These are phyloP conservation scores for Argya squamiceps DNA, from an alignment of 2,797 vertebrate genomes.

Conservation along the genomic window DNA sequence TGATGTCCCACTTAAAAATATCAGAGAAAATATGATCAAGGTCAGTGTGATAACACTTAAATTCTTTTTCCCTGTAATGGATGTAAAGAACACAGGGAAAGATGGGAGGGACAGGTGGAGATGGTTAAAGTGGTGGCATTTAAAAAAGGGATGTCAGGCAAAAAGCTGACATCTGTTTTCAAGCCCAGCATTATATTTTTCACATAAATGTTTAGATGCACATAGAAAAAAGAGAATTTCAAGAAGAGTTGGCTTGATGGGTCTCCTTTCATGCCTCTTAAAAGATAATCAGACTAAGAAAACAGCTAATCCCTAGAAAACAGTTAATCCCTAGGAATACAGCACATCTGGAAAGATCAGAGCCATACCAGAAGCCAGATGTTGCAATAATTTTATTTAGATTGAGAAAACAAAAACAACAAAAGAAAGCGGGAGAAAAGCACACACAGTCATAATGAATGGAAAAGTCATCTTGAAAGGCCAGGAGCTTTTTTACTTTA, in stretches of 20 bases:
- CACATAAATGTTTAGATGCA: background rate
- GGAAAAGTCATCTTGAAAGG: background rate
- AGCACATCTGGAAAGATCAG: background rate
- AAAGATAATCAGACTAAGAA: background rate
- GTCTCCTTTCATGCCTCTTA: background rate
- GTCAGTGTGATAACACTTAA: background rate
- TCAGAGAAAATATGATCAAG: background rate
- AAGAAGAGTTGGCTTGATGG: background rate
- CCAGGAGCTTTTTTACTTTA: background rate
- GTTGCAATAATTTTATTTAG: background rate
- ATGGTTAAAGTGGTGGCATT: background rate
- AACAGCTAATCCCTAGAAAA: background rate
- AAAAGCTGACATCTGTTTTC: background rate
- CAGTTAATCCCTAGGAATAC: background rate
- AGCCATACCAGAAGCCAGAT: background rate
- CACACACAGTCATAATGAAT: background rate
- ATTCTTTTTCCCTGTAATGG: background rate
- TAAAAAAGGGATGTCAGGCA: background rate
- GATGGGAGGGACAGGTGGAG: background rate
- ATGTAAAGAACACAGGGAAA: background rate
- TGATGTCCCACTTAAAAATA: background rate
- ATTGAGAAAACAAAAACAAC: background rate
- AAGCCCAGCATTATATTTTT: rapidly evolving
- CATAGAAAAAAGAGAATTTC: background rate
- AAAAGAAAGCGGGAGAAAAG: background rate